Conservation (phyloP, 1,140 invertebrate genomes). For the Psix sp. region DNA sequence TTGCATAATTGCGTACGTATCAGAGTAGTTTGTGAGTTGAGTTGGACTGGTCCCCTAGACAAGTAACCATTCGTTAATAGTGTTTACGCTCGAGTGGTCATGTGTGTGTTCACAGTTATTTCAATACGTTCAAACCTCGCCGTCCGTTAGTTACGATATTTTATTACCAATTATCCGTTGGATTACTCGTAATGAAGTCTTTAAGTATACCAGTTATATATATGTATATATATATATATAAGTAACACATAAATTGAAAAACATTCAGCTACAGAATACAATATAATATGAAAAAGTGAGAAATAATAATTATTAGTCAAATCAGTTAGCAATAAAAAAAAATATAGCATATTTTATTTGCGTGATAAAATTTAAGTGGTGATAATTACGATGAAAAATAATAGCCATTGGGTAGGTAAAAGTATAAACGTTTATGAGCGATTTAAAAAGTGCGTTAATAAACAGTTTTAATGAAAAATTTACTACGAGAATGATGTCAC, state of each 20-base stretch:
- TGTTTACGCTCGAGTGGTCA: conserved; percentile 54
- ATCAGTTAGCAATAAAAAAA: too few species aligned
- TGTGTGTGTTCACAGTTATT: conserved; percentile 33
- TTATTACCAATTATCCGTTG: conserved; percentile 53
- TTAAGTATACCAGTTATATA: conserved; percentile 1
- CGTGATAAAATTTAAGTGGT: too few species aligned
- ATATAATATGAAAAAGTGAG: conserved; percentile 4
- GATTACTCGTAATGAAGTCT: conserved; percentile 33
- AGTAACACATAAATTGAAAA: neutral
- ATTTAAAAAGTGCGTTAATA: conserved; percentile 14
- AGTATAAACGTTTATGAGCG: too few species aligned
- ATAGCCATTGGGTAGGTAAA: too few species aligned
- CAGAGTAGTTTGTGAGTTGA: conserved; percentile 51
- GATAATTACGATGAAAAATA: too few species aligned
- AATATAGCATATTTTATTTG: too few species aligned
- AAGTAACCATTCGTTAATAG: conserved; percentile 62
- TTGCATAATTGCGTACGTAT: conserved; percentile 53
- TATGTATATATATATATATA: too few species aligned
- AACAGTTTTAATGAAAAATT: conserved; percentile 34
- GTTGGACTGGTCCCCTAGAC: conserved; percentile 48
- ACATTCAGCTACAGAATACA: too few species aligned
- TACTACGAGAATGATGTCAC: conserved; percentile 21
- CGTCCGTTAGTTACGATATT: conserved; percentile 39
- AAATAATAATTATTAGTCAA: too few species aligned
- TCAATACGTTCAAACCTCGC: conserved; percentile 38